A percentile compares a stretch with the other conserved stretches of the same genome.
Conservation (phyloP, 2,797 vertebrate species). For the Bucorvus abyssinicus region DNA sequence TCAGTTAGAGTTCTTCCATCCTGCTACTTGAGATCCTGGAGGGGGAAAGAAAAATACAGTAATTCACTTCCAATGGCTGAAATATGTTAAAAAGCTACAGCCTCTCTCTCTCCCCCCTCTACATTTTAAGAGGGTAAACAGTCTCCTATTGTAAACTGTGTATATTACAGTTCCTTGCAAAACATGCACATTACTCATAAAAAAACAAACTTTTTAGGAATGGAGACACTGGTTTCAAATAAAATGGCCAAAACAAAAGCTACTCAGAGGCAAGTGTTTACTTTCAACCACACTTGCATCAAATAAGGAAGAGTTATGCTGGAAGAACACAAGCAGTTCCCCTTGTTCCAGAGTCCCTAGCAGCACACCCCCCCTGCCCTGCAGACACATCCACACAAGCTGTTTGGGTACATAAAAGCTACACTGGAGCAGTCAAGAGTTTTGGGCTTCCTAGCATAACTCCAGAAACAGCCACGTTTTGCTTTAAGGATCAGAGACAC, state of each 20-base stretch:
- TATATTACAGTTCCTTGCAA: neutral
- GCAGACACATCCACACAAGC: fast-evolving
- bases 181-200: neutral
- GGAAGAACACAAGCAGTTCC: neutral
- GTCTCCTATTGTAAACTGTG: neutral
- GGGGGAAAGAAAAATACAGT: neutral
- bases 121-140: neutral
- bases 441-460: neutral
- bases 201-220: neutral
- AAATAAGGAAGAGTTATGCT: neutral
- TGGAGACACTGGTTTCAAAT: neutral
- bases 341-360: neutral
- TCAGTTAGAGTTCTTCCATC: constrained; percentile 62
- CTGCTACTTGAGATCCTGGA: constrained; percentile 29
- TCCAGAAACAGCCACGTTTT: neutral
- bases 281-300: neutral
- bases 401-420: neutral
- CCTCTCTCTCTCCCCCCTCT: neutral
- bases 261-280: neutral
- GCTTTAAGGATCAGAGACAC: neutral
- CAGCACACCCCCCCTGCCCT: fast-evolving
- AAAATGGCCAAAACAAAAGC: neutral
- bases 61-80: neutral
- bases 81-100: neutral
- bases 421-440: neutral